These are phyloP conservation scores for Tupaia tana DNA, from an alignment of 2,113 vertebrate species.

Conservation along the genomic window DNA sequence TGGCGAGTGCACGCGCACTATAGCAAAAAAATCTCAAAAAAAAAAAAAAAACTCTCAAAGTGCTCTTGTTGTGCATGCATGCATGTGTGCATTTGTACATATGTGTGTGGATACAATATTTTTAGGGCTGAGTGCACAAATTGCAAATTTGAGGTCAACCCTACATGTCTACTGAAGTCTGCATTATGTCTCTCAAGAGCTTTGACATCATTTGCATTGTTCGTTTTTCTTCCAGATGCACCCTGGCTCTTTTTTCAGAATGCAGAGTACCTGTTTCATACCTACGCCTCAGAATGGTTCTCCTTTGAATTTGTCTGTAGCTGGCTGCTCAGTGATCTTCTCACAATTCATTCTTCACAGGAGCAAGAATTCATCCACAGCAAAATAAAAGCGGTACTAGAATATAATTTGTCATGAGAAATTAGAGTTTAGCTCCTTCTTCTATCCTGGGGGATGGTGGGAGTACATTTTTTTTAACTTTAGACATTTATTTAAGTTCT, in stretches of 20 bases:
- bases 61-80: neutral
- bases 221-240: slow-evolving; percentile 87
- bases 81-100: neutral
- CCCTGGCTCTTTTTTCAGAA: slow-evolving; percentile 94
- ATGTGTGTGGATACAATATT: neutral
- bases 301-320: slow-evolving; percentile 90
- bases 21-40: too few relatives aligned
- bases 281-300: slow-evolving; percentile 87
- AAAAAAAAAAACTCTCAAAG: too few relatives aligned
- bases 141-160: neutral
- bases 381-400: slow-evolving; percentile 90
- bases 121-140: neutral
- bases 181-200: neutral
- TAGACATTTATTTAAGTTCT: slow-evolving; percentile 36
- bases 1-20: too few relatives aligned
- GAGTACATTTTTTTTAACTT: neutral
- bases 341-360: slow-evolving; percentile 91
- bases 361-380: slow-evolving; percentile 93
- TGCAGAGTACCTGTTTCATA: slow-evolving; percentile 92
- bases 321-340: slow-evolving; percentile 90
- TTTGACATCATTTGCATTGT: neutral
- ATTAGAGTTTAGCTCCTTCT: slow-evolving; percentile 5
- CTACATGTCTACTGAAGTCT: neutral
- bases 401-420: neutral
- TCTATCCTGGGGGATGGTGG: neutral